Conservation (phyloP, 2,888 invertebrate genomes). For the Sarcophaga carnaria region DNA sequence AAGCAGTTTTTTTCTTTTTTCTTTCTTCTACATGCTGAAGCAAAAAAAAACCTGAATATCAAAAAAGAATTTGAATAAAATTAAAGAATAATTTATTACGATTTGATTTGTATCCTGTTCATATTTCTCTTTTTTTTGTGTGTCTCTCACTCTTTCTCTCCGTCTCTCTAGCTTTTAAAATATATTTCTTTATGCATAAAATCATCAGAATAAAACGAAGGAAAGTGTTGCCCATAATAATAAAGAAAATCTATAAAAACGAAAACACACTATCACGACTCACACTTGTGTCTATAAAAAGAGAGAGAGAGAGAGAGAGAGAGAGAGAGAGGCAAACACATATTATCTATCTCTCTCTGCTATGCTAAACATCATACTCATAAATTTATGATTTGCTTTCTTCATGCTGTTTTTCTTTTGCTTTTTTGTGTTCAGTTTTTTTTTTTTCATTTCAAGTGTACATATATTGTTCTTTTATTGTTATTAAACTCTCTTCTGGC, state of each 20-base stretch:
- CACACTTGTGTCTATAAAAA: slow-evolving; percentile 19
- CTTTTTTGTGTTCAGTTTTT: neutral
- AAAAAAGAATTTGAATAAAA: slow-evolving; percentile 32
- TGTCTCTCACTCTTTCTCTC: too few species aligned
- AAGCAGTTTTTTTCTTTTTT: neutral
- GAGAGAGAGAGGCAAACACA: neutral
- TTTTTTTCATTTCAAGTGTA: neutral
- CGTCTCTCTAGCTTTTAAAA: too few species aligned
- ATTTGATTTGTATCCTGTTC: slow-evolving; percentile 36
- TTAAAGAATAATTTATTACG: slow-evolving; percentile 21
- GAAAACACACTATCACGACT: neutral
- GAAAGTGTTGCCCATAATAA: neutral
- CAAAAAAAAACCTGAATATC: neutral
- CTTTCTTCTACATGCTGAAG: neutral
- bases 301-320: neutral
- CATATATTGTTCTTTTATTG: neutral
- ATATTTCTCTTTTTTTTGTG: neutral
- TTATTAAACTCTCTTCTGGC: neutral
- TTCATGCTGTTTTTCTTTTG: neutral
- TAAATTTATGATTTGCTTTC: neutral
- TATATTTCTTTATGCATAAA: neutral
- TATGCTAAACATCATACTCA: neutral
- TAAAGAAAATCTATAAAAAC: slow-evolving; percentile 1
- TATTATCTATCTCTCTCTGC: too few species aligned
- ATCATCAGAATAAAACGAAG: neutral